These are phyloP conservation scores for Caradrina clavipalpis DNA, from an alignment of 2,888 invertebrate genomes.

Conservation along the genomic window DNA sequence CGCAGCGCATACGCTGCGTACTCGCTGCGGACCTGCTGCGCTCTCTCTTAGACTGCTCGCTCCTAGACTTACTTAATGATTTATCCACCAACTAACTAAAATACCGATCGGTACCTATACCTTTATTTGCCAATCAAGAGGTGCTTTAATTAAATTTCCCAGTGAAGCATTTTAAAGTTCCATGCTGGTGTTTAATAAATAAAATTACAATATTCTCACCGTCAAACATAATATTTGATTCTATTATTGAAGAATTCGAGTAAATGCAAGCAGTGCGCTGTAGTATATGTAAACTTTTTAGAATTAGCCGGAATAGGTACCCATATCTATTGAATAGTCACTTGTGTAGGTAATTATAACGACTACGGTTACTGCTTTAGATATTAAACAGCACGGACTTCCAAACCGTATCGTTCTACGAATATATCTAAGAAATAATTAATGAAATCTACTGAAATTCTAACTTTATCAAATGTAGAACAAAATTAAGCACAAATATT, in stretches of 20 bases:
- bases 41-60: too few relatives aligned
- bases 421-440: too few relatives aligned
- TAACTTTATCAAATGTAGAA: too few relatives aligned
- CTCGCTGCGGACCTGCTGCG: too few relatives aligned
- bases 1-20: too few relatives aligned
- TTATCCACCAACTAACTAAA: conserved; percentile 14
- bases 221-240: conserved; percentile 63
- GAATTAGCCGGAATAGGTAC: neutral
- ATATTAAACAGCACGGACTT: too few relatives aligned
- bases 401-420: too few relatives aligned
- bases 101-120: conserved; percentile 1
- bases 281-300: conserved; percentile 33
- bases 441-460: too few relatives aligned
- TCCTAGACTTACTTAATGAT: neutral
- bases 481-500: too few relatives aligned
- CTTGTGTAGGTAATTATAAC: too few relatives aligned
- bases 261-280: conserved; percentile 7
- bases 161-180: conserved; percentile 31
- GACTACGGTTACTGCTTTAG: too few relatives aligned
- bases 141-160: conserved; percentile 45
- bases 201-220: conserved; percentile 69
- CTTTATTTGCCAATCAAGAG: conserved; percentile 8
- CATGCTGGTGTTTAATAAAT: conserved; percentile 59
- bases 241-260: conserved; percentile 58
- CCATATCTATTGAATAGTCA: too few relatives aligned